Conservation (phyloP, 2,113 vertebrate species). For the Cynocephalus volans region DNA sequence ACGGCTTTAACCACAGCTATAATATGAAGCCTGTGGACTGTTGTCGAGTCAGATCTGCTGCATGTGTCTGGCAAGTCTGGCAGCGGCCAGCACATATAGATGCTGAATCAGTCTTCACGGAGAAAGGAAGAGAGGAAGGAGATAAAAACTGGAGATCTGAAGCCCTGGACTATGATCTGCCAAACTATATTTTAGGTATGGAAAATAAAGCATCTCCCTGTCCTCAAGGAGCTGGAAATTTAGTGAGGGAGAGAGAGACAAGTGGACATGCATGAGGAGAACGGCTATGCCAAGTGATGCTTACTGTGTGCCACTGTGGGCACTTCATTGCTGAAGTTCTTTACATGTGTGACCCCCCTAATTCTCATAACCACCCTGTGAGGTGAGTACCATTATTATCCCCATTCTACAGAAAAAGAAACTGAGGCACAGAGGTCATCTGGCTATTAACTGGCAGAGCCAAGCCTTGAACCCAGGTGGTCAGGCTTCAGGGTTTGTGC, state of each 20-base stretch:
- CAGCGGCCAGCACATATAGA: not conserved
- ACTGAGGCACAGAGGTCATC: not conserved
- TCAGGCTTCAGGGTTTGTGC: not conserved
- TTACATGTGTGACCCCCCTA: not conserved
- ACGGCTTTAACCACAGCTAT: not conserved
- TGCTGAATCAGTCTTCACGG: not conserved
- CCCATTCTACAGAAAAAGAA: not conserved
- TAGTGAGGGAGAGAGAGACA: not conserved
- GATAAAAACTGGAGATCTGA: not conserved
- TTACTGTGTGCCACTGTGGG: not conserved
- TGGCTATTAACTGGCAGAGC: not conserved
- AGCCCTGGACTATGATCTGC: not conserved
- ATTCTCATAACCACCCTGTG: not conserved
- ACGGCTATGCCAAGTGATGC: not conserved
- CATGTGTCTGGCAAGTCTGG: not conserved
- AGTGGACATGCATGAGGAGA: not conserved
- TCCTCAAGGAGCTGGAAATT: not conserved
- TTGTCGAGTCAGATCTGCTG: not conserved
- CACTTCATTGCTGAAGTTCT: not conserved
- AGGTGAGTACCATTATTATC: not conserved
- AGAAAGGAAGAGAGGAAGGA: constrained; percentile 3
- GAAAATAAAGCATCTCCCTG: not conserved
- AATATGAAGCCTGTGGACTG: not conserved
- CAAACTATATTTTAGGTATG: not conserved
- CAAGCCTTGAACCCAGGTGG: not conserved